Base-by-base conservation (phyloP, 1,140 invertebrate genomes). In the Apis laboriosa region DNA sequence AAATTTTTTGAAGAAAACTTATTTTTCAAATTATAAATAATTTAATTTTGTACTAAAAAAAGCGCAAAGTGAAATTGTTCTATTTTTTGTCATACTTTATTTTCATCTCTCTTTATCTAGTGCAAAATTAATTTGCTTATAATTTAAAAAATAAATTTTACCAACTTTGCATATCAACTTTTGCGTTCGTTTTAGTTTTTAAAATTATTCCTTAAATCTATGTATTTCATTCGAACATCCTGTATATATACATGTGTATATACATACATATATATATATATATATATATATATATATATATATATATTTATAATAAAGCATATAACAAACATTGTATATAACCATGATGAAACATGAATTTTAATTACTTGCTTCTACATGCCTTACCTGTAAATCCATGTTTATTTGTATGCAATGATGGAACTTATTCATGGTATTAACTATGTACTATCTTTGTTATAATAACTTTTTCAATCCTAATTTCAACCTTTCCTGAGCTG, bases 401-500 rank as follows among this genome's bases (percentile, higher is more conserved):
- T 86, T 86, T 83, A 90, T 88, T 83, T 75, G 82, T 90, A 89
- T 75, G 56, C 78, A 86, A 86, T 72, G 78, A 86, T 87, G 83
- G 55, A 90, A 91, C 86, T 91, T 90, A 85, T 86, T 68, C 71
- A 85, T 84, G 68, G 67, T 80, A 86, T 86, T 85, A 85, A 81
- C 87, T 89, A 89, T 84, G 68, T 83, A 83, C 84, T 90, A 89
- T 75, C 84, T 89, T 86, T 90, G 89, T 93, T 92, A 94, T 91
- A 93, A 92, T 86, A 93, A 90, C 90, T 94, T 94, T 90, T 94
- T 94, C 84, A 93, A 90, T 90, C 93, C 93, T 91, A 94, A 83
- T 90, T 94, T 95, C 85, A 95, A 94, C 92, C 96, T 95, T 92
- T 95, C 96, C 91, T 97, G 96, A 80, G 96, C 96, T 79, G 96